These are phyloP conservation scores for Gymnarchus niloticus DNA, from an alignment of 2,113 vertebrate species.

Conservation along the genomic window DNA sequence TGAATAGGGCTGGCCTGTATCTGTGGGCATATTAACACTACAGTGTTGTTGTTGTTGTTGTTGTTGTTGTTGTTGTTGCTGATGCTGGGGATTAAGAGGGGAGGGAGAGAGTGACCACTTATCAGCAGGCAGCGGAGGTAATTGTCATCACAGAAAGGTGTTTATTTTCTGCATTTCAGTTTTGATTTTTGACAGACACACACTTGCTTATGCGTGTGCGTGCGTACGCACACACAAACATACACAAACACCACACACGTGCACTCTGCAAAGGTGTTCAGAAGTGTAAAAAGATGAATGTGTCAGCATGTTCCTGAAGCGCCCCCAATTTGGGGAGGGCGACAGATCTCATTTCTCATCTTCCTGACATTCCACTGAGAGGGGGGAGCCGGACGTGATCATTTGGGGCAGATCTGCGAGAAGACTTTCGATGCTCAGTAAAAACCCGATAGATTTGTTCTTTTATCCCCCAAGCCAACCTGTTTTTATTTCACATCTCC, in stretches of 20 bases:
- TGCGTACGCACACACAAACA: neutral
- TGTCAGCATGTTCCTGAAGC: slow-evolving; percentile 30
- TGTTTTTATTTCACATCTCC: slow-evolving; percentile 25
- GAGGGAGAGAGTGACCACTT: slow-evolving; percentile 47
- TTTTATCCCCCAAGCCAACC: slow-evolving; percentile 12
- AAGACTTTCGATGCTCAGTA: slow-evolving; percentile 2
- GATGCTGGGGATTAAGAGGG: slow-evolving; percentile 52
- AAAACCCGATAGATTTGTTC: too few relatives aligned
- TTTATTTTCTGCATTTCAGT: slow-evolving; percentile 34
- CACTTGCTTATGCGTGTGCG: neutral
- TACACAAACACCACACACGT: slow-evolving; percentile 19
- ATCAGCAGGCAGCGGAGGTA: slow-evolving; percentile 58
- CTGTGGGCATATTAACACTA: neutral
- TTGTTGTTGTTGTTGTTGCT: slow-evolving; percentile 55
- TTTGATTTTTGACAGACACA: slow-evolving; percentile 37
- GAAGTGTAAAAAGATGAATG: slow-evolving; percentile 34
- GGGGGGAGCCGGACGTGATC: slow-evolving; percentile 36
- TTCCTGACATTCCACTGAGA: slow-evolving; percentile 35
- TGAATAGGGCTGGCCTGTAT: neutral
- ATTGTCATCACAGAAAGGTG: slow-evolving; percentile 52
- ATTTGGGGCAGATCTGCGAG: slow-evolving; percentile 27
- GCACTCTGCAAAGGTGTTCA: slow-evolving; percentile 43
- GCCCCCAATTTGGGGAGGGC: slow-evolving; percentile 35
- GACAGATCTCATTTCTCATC: slow-evolving; percentile 39
- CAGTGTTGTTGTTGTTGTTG: slow-evolving; percentile 39